These are phyloP conservation scores for Eciton burchellii DNA, from an alignment of 1,140 invertebrate genomes.

Conservation along the genomic window DNA sequence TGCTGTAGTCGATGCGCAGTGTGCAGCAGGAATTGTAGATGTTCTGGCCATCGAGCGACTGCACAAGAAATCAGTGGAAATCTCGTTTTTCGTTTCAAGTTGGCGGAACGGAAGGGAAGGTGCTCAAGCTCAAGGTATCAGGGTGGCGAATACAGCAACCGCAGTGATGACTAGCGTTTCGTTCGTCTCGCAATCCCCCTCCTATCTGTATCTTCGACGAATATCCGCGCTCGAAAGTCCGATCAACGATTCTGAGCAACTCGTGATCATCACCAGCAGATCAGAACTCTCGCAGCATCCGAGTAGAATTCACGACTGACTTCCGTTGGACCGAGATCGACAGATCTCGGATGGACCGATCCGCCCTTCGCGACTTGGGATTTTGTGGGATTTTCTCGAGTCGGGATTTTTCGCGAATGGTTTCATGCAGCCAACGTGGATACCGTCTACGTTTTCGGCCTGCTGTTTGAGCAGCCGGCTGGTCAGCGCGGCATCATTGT, in stretches of 20 bases:
- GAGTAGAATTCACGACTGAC: too few species aligned
- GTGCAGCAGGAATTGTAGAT: conserved; percentile 99
- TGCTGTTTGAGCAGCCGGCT: conserved; percentile 21
- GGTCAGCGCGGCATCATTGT: background rate
- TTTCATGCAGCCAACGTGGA: background rate
- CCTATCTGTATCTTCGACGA: background rate
- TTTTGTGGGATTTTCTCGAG: too few species aligned
- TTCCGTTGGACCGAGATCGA: too few species aligned
- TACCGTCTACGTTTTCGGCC: background rate
- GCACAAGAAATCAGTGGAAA: conserved; percentile 75
- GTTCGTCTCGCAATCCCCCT: background rate
- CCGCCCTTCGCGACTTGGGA: too few species aligned
- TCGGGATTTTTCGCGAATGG: background rate
- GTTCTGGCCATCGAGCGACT: conserved; percentile 98
- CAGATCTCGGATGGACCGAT: too few species aligned
- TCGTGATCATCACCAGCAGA: too few species aligned
- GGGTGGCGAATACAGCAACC: background rate
- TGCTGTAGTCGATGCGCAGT: conserved; percentile 99
- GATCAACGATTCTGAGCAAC: too few species aligned
- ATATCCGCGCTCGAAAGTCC: too few species aligned
- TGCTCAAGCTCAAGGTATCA: conserved; percentile 22
- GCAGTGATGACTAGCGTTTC: background rate
- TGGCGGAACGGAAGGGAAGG: background rate
- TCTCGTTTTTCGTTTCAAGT: background rate
- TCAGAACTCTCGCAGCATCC: too few species aligned